Percentiles rank a stretch among this genome's conserved stretches.
Evolutionary conservation across 2,113 vertebrate genomes (phyloP).

Genomic region (Albula glossodonta): DNA sequence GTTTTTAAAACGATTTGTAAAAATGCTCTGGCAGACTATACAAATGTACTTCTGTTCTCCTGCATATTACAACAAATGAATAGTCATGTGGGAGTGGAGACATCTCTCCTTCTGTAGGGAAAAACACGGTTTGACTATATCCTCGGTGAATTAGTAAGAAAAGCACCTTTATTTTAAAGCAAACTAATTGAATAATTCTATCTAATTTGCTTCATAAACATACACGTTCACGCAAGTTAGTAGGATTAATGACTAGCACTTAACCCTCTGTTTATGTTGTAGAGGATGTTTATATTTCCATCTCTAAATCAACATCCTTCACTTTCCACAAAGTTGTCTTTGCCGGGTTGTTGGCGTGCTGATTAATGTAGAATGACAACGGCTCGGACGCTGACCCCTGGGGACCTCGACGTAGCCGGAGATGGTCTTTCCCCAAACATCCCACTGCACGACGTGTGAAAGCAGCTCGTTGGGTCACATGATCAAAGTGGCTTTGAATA

Average conservation of each 20-base stretch:
- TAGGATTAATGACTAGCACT: constrained; percentile 59
- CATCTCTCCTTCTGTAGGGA: constrained; percentile 49
- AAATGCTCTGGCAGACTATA: constrained; percentile 26
- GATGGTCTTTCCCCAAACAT: not conserved
- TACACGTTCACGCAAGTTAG: constrained; percentile 52
- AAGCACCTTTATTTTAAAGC: constrained; percentile 55
- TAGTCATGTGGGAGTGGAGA: constrained; percentile 21
- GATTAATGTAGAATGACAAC: constrained; percentile 41
- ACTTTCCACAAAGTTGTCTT: constrained; percentile 10
- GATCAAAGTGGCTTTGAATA: not conserved
- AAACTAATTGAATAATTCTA: constrained; percentile 64
- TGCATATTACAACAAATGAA: constrained; percentile 28
- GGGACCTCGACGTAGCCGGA: constrained; percentile 19
- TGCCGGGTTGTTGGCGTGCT: constrained; percentile 24
- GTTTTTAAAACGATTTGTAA: not conserved
- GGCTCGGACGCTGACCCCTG: constrained; percentile 18
- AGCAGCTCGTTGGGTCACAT: not conserved
- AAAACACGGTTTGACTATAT: constrained; percentile 36
- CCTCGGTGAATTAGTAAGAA: constrained; percentile 55
- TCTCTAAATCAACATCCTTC: constrained; percentile 56
- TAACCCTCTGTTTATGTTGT: constrained; percentile 50
- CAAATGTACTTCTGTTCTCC: constrained; percentile 35
- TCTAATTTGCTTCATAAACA: constrained; percentile 61
- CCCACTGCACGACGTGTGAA: not conserved
- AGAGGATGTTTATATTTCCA: constrained; percentile 46